A percentile compares a stretch with the other conserved stretches of the same genome.
These are phyloP conservation scores for Balearica regulorum DNA, from an alignment of 2,797 vertebrate genomes.

Conservation along the genomic window DNA sequence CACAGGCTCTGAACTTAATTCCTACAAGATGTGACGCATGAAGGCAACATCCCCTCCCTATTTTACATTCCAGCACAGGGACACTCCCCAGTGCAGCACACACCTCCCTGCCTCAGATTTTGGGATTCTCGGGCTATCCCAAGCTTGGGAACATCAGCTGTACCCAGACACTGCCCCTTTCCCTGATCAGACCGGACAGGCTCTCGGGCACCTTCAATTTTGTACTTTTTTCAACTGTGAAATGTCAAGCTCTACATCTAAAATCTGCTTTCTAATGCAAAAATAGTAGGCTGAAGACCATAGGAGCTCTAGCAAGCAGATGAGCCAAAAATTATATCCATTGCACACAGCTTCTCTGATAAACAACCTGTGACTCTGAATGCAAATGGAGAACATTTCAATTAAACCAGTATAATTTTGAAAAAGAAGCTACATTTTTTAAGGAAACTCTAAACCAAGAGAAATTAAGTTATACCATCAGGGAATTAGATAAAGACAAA, in stretches of 20 bases:
- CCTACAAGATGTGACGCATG: not conserved
- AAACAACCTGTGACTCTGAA: not conserved
- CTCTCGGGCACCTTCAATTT: not conserved
- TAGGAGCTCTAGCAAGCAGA: not conserved
- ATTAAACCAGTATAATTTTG: not conserved
- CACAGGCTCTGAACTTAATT: not conserved
- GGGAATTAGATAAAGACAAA: not conserved
- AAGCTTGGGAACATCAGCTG: not conserved
- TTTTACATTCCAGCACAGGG: not conserved
- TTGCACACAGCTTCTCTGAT: not conserved
- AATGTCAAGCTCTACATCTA: not conserved
- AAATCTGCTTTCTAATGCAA: not conserved
- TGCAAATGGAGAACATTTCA: not conserved
- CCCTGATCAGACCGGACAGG: rapidly evolving
- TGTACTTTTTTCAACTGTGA: not conserved
- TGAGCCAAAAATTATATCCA: not conserved
- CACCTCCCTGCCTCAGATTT: not conserved
- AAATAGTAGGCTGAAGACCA: not conserved
- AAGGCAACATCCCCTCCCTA: not conserved
- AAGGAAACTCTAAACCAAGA: not conserved
- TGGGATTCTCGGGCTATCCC: not conserved
- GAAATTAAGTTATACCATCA: not conserved
- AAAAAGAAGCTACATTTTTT: not conserved
- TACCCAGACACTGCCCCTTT: not conserved
- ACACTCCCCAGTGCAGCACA: rapidly evolving